Base-by-base conservation (phyloP, 2,888 invertebrate genomes). In the Perizoma affinitatum region DNA sequence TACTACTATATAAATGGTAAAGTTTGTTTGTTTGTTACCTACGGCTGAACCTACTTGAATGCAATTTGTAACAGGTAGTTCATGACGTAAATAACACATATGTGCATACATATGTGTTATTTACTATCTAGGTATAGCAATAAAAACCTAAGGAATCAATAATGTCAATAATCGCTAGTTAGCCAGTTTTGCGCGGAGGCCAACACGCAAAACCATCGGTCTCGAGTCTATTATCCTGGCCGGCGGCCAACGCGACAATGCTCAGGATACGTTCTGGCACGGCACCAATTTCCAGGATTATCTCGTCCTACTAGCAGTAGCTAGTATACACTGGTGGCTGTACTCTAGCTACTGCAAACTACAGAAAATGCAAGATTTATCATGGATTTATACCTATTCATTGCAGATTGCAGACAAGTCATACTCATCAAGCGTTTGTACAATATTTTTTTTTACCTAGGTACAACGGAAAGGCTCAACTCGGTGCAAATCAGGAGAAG, bases 161-260 rank as follows among this genome's bases (percentile, higher is more conserved):
- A 65, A 70, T 63, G 66, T 66, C 69, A 69, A 73, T 76, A 75
- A 77, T 73, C 70, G 68, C 69, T 73, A 70, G 67, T 69, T 71
- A 68, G 56, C 64, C 63, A 65, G 70, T 76, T 72, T 73, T 72
- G 72, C 70, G 71, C 66, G 71, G 67, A 74, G 71, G 68, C 68
- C 66, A 70, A 71, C 68, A 78, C 75, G 75, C 74, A 81, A 82
- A 83, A 80, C 78, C 78, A 76, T 76, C 73, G 70, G 68, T 71
- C 72, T 72, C 72, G 72, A 74, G 75, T 76, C 80, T 75, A 82
- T 83, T 83, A 81, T 79, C 76, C 83, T 88, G 88, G 88, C 86
- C 61, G 68, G 68, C 69, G 63, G 86, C 88, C 88, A 88, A 83
- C 71, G 69, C 76, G 68, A 74, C 77, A 77, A 74, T 72, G 68